Evolutionary conservation across 2,888 invertebrate genomes (phyloP).

Genomic region (Tenthredo amoena): DNA sequence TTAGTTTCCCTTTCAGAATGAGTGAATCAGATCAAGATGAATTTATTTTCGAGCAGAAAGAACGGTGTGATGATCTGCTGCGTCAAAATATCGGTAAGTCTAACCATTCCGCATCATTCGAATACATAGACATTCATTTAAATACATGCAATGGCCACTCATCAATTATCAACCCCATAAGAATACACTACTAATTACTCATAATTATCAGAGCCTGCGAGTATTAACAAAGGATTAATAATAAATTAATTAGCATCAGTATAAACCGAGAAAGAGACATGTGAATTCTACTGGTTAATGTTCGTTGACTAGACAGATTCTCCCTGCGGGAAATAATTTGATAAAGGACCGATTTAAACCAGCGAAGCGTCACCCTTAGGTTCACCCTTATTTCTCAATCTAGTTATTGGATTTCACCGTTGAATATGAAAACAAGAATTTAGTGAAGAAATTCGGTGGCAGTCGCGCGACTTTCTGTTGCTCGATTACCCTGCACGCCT

Average conservation of each 20-base stretch:
- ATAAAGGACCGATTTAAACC: neutral
- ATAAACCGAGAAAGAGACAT: neutral
- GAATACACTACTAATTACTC: neutral
- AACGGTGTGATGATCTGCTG: conserved; percentile 54
- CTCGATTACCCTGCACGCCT: conserved; percentile 14
- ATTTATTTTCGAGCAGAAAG: conserved; percentile 56
- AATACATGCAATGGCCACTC: neutral
- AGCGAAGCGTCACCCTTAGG: neutral
- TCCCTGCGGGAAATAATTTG: neutral
- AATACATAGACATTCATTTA: neutral
- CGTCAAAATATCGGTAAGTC: conserved; percentile 49
- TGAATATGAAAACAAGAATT: conserved; percentile 26
- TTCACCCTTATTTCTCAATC: neutral
- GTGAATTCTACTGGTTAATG: neutral
- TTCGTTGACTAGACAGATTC: neutral
- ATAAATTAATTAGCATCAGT: neutral
- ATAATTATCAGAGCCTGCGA: neutral
- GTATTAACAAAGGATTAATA: neutral
- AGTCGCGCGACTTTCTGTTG: conserved; percentile 12
- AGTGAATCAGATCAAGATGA: conserved; percentile 52
- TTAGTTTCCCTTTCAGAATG: conserved; percentile 54
- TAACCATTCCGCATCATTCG: neutral
- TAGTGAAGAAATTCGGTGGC: neutral
- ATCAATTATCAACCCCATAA: neutral
- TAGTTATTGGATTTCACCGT: conserved; percentile 19